phyloP scores from a whole-genome alignment of 1,140 invertebrate genomes.

The Cotesia chilonis region DNA sequence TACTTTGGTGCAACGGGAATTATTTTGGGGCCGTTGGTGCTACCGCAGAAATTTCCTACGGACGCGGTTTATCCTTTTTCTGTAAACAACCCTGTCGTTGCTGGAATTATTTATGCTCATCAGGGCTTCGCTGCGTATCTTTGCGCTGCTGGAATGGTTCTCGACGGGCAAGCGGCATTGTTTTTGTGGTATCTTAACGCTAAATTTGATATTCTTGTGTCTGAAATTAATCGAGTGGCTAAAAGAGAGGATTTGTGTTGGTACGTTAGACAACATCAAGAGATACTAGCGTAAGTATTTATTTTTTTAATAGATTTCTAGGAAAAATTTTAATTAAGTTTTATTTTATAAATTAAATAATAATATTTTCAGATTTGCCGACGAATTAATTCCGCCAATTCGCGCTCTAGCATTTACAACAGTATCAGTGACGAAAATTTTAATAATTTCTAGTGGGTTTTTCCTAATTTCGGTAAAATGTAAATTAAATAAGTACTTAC shows the following conservation, averaged over 20 bases:
- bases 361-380: background rate
- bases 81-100: conserved; percentile 26
- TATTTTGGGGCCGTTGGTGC: conserved; percentile 35
- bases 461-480: conserved; percentile 23
- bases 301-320: background rate
- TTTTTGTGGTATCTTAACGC: conserved; percentile 45
- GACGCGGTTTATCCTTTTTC: conserved; percentile 44
- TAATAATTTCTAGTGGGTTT: conserved; percentile 26
- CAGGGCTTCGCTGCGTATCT: conserved; percentile 41
- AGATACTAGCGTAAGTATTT: conserved; percentile 32
- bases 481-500: no score
- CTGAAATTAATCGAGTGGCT: conserved; percentile 16
- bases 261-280: conserved; percentile 42
- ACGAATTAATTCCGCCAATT: background rate
- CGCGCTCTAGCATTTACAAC: conserved; percentile 18
- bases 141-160: conserved; percentile 27
- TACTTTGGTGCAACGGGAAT: background rate
- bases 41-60: conserved; percentile 37
- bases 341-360: background rate
- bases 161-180: conserved; percentile 41
- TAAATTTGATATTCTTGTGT: conserved; percentile 42
- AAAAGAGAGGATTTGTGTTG: background rate
- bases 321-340: background rate
- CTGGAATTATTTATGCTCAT: conserved; percentile 37
- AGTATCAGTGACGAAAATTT: conserved; percentile 16